phyloP scores from a whole-genome alignment of 1,140 invertebrate species.

The Melanaphis sacchari region DNA sequence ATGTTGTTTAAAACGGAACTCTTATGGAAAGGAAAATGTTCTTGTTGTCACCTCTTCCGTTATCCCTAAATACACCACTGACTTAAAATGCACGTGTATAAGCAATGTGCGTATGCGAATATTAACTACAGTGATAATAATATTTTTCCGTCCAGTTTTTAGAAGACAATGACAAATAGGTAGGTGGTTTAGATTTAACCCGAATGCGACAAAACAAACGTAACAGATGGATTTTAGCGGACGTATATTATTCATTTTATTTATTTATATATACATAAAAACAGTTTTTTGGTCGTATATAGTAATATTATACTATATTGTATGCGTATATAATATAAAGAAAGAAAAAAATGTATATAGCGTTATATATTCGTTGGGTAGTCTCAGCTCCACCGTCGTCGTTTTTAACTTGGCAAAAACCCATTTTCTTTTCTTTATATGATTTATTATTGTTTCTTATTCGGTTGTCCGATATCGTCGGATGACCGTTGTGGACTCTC shows the following conservation, averaged over 20 bases:
- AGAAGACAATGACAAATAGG: not conserved
- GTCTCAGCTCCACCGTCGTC: no score
- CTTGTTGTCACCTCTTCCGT: no score
- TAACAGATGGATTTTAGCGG: constrained; percentile 23
- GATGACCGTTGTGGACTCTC: not conserved
- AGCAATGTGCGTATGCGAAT: no score
- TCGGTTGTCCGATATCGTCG: not conserved
- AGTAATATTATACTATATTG: not conserved
- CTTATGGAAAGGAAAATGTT: no score
- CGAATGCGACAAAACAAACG: not conserved
- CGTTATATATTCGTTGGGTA: not conserved
- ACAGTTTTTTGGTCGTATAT: not conserved
- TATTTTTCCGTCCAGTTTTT: not conserved
- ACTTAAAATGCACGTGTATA: no score
- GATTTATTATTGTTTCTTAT: constrained; percentile 34
- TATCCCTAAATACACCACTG: no score
- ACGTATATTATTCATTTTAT: constrained; percentile 13
- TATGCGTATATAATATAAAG: not conserved
- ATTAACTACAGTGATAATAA: not conserved
- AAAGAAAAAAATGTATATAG: not conserved
- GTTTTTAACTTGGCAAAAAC: not conserved
- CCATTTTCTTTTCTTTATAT: not conserved
- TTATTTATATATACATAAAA: not conserved
- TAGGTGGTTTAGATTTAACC: not conserved
- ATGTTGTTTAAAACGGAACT: no score